Percentiles rank a stretch among this genome's conserved stretches.
phyloP scores from a whole-genome alignment of 2,888 invertebrate species.

The Julus scandinavius region DNA sequence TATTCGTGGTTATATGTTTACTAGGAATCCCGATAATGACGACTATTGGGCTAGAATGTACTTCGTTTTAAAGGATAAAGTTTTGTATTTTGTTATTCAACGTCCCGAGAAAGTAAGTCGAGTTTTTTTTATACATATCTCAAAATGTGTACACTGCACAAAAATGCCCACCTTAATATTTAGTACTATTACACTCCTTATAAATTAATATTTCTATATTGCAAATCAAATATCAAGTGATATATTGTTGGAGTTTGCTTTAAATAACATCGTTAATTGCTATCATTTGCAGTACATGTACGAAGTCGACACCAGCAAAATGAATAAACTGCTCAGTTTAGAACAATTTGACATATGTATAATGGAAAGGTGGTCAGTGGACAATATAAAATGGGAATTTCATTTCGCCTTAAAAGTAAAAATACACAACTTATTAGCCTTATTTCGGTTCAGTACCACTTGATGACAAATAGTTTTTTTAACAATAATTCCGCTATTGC shows the following conservation, averaged over 20 bases:
- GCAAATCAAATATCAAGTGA: too few species aligned
- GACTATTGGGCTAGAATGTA: neutral
- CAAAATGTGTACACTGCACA: too few species aligned
- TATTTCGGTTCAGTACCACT: too few species aligned
- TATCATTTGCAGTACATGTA: neutral
- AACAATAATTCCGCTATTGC: too few species aligned
- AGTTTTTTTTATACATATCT: too few species aligned
- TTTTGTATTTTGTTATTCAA: neutral
- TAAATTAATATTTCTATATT: too few species aligned
- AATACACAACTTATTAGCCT: neutral
- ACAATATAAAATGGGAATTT: neutral
- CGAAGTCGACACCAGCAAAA: neutral
- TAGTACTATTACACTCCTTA: too few species aligned
- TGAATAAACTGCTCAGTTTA: neutral
- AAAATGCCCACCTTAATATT: too few species aligned
- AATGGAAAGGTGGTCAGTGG: neutral
- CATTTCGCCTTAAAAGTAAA: neutral
- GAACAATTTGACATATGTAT: neutral
- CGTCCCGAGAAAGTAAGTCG: neutral
- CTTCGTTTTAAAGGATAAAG: neutral
- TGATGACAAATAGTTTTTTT: too few species aligned
- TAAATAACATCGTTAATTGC: too few species aligned
- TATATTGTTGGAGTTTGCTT: too few species aligned
- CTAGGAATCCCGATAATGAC: neutral
- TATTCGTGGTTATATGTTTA: neutral